Evolutionary conservation across 2,113 vertebrate species (phyloP).

Genomic region (Peromyscus maniculatus): DNA sequence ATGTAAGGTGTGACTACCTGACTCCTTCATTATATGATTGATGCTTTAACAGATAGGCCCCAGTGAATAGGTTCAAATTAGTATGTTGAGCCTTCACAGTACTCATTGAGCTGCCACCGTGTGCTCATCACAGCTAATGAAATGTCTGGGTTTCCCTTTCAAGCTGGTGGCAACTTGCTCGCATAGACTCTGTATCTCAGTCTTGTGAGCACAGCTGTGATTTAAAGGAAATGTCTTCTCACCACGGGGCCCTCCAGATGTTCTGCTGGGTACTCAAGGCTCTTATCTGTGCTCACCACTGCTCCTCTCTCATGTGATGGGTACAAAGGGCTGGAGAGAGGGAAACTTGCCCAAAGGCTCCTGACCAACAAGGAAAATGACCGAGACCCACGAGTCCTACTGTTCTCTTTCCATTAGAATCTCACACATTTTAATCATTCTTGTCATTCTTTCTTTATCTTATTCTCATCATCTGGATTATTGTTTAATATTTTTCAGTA

Average conservation of each 20-base stretch:
- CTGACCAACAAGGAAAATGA: neutral
- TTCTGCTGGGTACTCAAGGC: neutral
- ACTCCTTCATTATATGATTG: neutral
- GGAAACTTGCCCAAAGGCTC: neutral
- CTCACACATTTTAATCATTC: neutral
- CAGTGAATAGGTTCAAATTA: conserved; percentile 39
- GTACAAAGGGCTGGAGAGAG: neutral
- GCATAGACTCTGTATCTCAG: neutral
- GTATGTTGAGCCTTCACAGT: conserved; percentile 1
- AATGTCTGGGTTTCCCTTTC: conserved; percentile 35
- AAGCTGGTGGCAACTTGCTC: conserved; percentile 17
- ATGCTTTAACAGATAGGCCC: conserved; percentile 3
- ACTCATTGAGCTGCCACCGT: neutral
- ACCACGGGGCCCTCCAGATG: neutral
- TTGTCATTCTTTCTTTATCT: neutral
- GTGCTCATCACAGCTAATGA: conserved; percentile 23
- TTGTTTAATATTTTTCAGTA: neutral
- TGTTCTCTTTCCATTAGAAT: neutral
- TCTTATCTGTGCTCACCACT: neutral
- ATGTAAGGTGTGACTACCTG: neutral
- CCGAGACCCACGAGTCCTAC: neutral
- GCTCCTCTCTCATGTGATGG: neutral
- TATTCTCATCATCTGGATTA: neutral
- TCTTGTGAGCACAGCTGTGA: neutral
- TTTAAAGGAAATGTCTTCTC: neutral